A percentile compares a stretch with the other conserved stretches of the same genome.
These are phyloP conservation scores for Propithecus deckenii DNA, from an alignment of 2,797 vertebrate species.

Conservation along the genomic window DNA sequence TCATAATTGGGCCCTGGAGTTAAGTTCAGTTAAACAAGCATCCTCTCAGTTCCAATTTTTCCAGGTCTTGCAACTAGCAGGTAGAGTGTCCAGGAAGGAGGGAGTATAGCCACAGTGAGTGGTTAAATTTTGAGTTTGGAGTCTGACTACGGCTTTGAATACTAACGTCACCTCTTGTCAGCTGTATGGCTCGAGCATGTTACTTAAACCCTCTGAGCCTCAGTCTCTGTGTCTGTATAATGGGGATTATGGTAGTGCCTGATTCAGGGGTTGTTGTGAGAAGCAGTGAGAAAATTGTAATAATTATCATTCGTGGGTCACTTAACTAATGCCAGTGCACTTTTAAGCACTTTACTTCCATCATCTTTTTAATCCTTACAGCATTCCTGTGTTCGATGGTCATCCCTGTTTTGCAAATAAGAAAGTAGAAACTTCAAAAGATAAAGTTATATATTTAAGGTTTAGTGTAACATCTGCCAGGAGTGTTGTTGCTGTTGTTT, in stretches of 20 bases:
- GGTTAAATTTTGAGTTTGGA: background rate
- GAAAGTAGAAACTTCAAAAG: background rate
- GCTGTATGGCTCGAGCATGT: background rate
- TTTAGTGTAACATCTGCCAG: background rate
- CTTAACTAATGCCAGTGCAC: too few species aligned
- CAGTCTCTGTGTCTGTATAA: background rate
- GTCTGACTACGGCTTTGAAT: background rate
- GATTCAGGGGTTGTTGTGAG: background rate
- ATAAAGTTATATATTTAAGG: background rate
- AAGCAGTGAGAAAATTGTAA: background rate
- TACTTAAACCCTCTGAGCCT: background rate
- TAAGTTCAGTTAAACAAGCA: background rate
- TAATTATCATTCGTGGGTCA: background rate
- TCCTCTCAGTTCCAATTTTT: background rate
- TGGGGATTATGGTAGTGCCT: background rate
- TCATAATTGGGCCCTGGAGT: background rate
- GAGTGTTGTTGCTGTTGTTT: background rate
- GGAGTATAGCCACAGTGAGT: fast-evolving
- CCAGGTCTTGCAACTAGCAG: background rate
- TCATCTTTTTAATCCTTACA: background rate
- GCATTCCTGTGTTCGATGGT: background rate
- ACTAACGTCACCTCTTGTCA: background rate
- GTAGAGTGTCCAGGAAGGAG: background rate
- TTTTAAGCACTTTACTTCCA: background rate
- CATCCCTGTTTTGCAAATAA: background rate